phyloP scores from a whole-genome alignment of 2,797 vertebrate genomes.

The Delichon dasypus region DNA sequence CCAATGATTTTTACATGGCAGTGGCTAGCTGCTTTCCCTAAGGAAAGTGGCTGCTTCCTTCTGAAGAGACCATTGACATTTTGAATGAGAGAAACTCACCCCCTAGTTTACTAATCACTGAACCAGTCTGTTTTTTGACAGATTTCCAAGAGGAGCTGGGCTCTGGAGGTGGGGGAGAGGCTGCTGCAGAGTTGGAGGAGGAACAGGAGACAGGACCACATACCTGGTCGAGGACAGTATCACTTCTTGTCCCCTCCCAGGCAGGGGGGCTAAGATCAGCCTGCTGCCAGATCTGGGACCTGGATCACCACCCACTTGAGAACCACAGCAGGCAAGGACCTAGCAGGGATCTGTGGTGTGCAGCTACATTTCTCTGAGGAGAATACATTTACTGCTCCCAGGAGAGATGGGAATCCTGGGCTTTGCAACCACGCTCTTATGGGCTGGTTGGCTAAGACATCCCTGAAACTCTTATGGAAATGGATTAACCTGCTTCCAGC shows the following conservation, averaged over 20 bases:
- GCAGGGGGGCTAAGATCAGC: rapidly evolving
- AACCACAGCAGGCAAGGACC: not conserved
- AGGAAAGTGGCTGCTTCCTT: not conserved
- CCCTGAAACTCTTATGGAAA: not conserved
- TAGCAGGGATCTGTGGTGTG: not conserved
- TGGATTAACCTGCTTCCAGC: not conserved
- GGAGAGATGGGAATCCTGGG: not conserved
- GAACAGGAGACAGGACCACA: rapidly evolving
- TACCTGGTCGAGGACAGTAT: not conserved
- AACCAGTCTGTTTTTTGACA: not conserved
- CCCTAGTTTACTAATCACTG: not conserved
- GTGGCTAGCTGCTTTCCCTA: not conserved
- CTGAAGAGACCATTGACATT: not conserved
- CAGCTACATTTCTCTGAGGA: not conserved
- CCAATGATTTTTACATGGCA: not conserved
- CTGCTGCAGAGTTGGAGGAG: not conserved
- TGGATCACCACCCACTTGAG: not conserved
- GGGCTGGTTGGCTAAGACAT: not conserved
- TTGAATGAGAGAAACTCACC: not conserved
- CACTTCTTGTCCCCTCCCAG: not conserved
- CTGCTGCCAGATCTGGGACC: not conserved
- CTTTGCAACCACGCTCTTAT: rapidly evolving
- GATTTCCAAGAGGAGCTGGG: not conserved
- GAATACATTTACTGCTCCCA: not conserved
- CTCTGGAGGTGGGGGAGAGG: not conserved